Base-by-base conservation (phyloP, 2,797 vertebrate species). In the Carapus acus region DNA sequence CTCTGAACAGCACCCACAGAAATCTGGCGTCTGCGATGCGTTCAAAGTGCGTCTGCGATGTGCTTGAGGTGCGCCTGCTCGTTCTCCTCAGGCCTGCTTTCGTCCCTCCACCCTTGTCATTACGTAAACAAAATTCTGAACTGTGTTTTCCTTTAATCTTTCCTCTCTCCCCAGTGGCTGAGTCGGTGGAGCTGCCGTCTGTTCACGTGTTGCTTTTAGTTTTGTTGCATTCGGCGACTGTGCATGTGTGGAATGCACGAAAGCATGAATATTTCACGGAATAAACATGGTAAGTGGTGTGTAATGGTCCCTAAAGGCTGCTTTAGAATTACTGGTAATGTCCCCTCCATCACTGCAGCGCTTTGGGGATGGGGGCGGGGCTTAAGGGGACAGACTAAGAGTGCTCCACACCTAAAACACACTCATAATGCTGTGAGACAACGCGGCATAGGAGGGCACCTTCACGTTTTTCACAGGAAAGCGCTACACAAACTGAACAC, bases 221-320 rank as follows among this genome's bases (percentile, higher is more conserved):
- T 71, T 51, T 40, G 59, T 74, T 55, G 45, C 47, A 41, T 67
- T 70, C 56, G 52, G 66, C 61, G 44, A 37, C 62, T 71, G 65
- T 50, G 51, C 62, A 45, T 9, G 58, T 58, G 67, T 49, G 67
- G 65, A 71, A 77, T 78, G 69, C 62, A 64, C 61, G 20, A n/a
- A n/a, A n/a, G 62, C 54, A 61, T 86, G 42, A 83, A 86, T 85
- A 77, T 83, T 86, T 86, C 34, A 86, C 87, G 58, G 34, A 45
- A 58, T 79, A 82, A 84, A 86, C 74, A 82, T 64, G 67, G 62
- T 82, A 82, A 83, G 78, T 82, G 80, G 69, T 70, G 73, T 71
- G 53, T 76, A 79, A 80, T 80, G 79, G 72, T 69, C 75, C 71
- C 71, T 39, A 43, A 76, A 69, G 70, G 44, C 47, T 72, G 52